Percentiles rank a stretch among this genome's conserved stretches.
phyloP scores from a whole-genome alignment of 2,113 vertebrate species.

The Misgurnus mizolepis region DNA sequence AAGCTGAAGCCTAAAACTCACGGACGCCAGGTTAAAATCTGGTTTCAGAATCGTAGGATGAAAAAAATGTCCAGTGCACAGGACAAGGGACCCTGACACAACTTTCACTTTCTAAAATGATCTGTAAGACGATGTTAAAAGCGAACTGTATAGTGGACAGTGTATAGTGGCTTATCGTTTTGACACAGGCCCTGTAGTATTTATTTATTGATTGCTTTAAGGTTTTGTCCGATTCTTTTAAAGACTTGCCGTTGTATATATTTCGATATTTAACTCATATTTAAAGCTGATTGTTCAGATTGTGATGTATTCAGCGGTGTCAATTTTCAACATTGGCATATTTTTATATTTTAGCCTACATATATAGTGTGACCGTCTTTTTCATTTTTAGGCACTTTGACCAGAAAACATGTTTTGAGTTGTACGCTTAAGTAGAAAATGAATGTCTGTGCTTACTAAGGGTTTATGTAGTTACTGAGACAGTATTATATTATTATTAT shows the following conservation, averaged over 20 bases:
- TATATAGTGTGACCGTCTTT: not conserved
- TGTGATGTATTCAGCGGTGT: too few species aligned
- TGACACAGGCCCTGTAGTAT: not conserved
- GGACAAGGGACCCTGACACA: slow-evolving; percentile 30
- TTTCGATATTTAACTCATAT: not conserved
- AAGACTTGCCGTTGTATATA: not conserved
- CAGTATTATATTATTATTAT: too few species aligned
- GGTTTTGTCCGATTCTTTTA: not conserved
- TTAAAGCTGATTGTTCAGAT: not conserved
- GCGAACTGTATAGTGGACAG: not conserved
- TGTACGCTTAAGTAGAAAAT: too few species aligned
- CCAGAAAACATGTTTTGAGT: too few species aligned
- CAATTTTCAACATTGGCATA: too few species aligned
- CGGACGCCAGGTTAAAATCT: slow-evolving; percentile 57
- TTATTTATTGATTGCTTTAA: not conserved
- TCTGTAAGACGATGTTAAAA: not conserved
- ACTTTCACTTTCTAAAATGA: slow-evolving; percentile 43
- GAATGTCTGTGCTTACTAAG: too few species aligned
- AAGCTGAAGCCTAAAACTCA: slow-evolving; percentile 41
- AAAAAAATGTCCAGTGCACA: slow-evolving; percentile 52
- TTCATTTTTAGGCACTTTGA: too few species aligned
- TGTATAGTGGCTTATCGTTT: not conserved
- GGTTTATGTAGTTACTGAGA: too few species aligned
- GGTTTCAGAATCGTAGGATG: slow-evolving; percentile 62
- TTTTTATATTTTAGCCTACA: not conserved